Percentiles rank a stretch among this genome's conserved stretches.
Evolutionary conservation across 2,113 vertebrate species (phyloP).

Genomic region (Paedocypris sp.): DNA sequence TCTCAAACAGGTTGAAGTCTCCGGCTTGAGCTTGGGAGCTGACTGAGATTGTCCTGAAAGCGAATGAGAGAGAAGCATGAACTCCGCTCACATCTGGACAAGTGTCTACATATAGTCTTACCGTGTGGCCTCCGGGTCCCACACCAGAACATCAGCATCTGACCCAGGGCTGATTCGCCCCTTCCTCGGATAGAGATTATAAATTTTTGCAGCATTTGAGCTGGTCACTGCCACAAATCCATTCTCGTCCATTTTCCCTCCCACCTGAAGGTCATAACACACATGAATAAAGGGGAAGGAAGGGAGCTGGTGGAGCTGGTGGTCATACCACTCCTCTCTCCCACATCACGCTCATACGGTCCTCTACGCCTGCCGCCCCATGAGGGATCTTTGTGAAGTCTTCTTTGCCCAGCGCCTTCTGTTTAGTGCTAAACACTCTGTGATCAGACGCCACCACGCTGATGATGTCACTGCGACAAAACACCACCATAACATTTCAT

Average conservation of each 20-base stretch:
- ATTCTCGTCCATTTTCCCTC: constrained; percentile 95
- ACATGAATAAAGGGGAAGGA: background rate
- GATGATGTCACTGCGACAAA: constrained; percentile 73
- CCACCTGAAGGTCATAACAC: constrained; percentile 58
- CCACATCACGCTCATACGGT: constrained; percentile 96
- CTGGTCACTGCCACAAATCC: constrained; percentile 92
- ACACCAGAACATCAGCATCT: constrained; percentile 88
- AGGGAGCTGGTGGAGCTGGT: background rate
- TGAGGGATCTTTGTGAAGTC: constrained; percentile 98
- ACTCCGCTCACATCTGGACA: too few species aligned
- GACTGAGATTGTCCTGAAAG: constrained; percentile 84
- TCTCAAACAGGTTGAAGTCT: constrained; percentile 86
- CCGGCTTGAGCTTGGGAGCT: constrained; percentile 85
- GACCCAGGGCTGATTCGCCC: constrained; percentile 87
- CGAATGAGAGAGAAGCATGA: too few species aligned
- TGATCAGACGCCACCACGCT: constrained; percentile 86
- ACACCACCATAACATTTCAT: background rate
- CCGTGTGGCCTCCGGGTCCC: constrained; percentile 93
- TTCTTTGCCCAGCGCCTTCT: constrained; percentile 94
- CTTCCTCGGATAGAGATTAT: constrained; percentile 93
- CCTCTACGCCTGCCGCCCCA: constrained; percentile 83
- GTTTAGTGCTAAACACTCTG: constrained; percentile 84
- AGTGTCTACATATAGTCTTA: constrained; percentile 42
- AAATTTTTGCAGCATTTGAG: constrained; percentile 89
- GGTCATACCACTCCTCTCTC: constrained; percentile 86